A percentile compares a stretch with the other conserved stretches of the same genome.
Evolutionary conservation across 1,140 invertebrate genomes (phyloP).

Genomic region (Drosophila ficusphila): DNA sequence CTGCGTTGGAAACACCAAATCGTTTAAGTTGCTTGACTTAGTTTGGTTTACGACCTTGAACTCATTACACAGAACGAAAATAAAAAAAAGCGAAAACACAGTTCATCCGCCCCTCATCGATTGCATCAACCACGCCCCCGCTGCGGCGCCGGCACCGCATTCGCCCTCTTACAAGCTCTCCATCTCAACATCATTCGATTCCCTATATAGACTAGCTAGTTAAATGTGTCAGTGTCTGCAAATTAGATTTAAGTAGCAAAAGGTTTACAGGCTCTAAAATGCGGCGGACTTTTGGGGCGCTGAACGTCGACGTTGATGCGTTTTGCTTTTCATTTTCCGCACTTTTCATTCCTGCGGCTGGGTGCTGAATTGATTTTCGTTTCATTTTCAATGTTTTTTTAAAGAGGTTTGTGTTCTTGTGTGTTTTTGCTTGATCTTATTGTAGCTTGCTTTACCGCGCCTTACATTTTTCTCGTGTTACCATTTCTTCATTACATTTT

Average conservation of each 20-base stretch:
- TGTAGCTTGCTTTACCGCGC: slow-evolving; percentile 30
- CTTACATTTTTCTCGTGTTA: slow-evolving; percentile 47
- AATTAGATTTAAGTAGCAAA: slow-evolving; percentile 50
- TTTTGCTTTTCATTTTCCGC: slow-evolving; percentile 17
- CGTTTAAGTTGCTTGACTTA: slow-evolving; percentile 73
- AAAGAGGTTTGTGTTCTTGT: slow-evolving; percentile 36
- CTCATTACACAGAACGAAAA: slow-evolving; percentile 37
- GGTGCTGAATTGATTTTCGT: slow-evolving; percentile 28
- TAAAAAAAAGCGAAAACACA: slow-evolving; percentile 14
- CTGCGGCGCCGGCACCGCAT: slow-evolving; percentile 58
- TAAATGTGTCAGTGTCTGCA: slow-evolving; percentile 48
- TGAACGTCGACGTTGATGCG: slow-evolving; percentile 4
- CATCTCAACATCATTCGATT: slow-evolving; percentile 27
- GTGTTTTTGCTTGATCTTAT: slow-evolving; percentile 16
- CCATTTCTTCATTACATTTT: slow-evolving; percentile 36
- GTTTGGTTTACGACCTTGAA: slow-evolving; percentile 73
- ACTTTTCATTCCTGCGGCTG: slow-evolving; percentile 6
- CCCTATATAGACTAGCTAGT: slow-evolving; percentile 69
- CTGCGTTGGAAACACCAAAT: slow-evolving; percentile 81
- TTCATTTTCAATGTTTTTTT: slow-evolving; percentile 9
- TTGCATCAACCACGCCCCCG: slow-evolving; percentile 29
- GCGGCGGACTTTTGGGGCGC: slow-evolving; percentile 38
- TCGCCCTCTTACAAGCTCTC: slow-evolving; percentile 22
- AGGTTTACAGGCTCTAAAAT: slow-evolving; percentile 44
- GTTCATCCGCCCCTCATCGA: background rate